Evolutionary conservation across 2,797 vertebrate genomes (phyloP), one percentile per base, ranked within the genome.

Genomic region (Onychomys torridus): DNA sequence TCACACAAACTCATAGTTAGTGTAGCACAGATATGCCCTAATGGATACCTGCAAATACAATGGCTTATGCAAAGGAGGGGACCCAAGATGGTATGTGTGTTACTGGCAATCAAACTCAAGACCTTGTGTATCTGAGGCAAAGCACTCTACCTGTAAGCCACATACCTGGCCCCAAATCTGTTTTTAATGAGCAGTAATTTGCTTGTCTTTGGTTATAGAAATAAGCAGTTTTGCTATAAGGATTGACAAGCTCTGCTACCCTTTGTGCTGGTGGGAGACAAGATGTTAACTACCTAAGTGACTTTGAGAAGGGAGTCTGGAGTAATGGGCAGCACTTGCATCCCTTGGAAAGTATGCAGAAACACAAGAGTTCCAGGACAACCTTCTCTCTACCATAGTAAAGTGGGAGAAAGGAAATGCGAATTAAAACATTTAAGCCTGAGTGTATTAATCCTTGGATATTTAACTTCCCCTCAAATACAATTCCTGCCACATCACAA

Each of bases 401-500:
- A 83, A 67, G 5, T 73, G 16, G 9, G 10, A 65, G 12, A 57
- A n/a, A 49, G 63, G 86, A 73, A 93, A 61, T 43, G 14, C 43
- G 71, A 94, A 92, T 71, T 75, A 91, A 84, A 93, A 94, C 32
- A 91, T 49, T 73, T 9, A 92, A 91, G 32, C 52, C 23, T 69
- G 37, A 89, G 11, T 87, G 34, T 92, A 71, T 91, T 89, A 89
- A 95, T 89, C 10, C 43, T 93, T 73, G 32, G 32, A 25, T 89
- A 57, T 79, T 95, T 92, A 95, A 91, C 76, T 92, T 87, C 7
- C 23, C 9, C 23, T 88, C 49, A 86, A 57, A 84, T 2, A 89
- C 40, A 85, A 79, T 63, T 90, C 75, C 61, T 46, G 27, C 8
- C 25, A 37, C 17, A 63, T 61, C 61, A 91, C 83, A 89, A 92